These are phyloP conservation scores for Sinocyclocheilus grahami DNA, from an alignment of 2,113 vertebrate species.

Conservation along the genomic window DNA sequence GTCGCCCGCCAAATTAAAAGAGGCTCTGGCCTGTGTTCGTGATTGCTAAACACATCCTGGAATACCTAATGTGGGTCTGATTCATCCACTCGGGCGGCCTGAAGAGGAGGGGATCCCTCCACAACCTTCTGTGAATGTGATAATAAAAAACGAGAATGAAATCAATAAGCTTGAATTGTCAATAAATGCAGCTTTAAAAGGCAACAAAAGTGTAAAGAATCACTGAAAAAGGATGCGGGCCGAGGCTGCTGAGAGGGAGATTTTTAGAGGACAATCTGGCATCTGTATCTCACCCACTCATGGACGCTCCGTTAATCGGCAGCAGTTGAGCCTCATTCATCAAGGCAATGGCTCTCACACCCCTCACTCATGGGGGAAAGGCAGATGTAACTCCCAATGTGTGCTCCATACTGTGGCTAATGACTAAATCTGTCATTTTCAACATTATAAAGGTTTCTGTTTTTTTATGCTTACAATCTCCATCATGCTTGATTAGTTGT, in stretches of 20 bases:
- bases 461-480: conserved; percentile 37
- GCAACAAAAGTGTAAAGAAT: conserved; percentile 41
- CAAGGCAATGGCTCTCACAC: conserved; percentile 31
- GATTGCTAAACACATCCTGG: conserved; percentile 46
- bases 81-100: neutral
- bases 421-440: conserved; percentile 50
- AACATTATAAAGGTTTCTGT: conserved; percentile 40
- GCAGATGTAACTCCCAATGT: conserved; percentile 35
- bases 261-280: conserved; percentile 40
- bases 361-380: conserved; percentile 12
- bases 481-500: conserved; percentile 52
- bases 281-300: conserved; percentile 32
- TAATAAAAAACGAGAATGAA: neutral
- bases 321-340: conserved; percentile 34
- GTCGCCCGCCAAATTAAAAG: conserved; percentile 55
- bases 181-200: conserved; percentile 44
- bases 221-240: neutral
- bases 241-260: conserved; percentile 35
- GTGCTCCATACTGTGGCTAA: conserved; percentile 41
- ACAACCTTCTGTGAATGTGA: neutral
- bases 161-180: conserved; percentile 45
- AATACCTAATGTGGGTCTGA: conserved; percentile 3
- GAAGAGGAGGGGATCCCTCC: conserved; percentile 3
- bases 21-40: conserved; percentile 25
- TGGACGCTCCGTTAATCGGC: conserved; percentile 37